Evolutionary conservation across 2,113 vertebrate species (phyloP).

Genomic region (Riparia riparia): DNA sequence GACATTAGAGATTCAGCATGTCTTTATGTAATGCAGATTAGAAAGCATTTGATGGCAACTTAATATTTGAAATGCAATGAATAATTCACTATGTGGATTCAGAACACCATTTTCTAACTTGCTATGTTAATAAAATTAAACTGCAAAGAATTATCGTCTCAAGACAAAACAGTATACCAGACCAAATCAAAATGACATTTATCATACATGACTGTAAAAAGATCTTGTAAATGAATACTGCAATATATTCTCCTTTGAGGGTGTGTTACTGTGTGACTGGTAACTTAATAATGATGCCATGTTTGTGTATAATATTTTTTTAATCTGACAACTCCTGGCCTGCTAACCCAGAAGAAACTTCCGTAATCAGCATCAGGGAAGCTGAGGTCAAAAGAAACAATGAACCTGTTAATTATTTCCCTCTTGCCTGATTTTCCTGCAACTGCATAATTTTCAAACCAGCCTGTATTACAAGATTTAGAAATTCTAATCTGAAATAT

Average conservation of each 20-base stretch:
- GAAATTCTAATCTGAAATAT: not conserved
- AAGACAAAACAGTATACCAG: conserved; percentile 44
- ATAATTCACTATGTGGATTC: conserved; percentile 68
- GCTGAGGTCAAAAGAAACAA: not conserved
- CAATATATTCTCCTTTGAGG: not conserved
- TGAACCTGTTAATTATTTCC: not conserved
- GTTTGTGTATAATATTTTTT: not conserved
- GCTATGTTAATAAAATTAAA: conserved; percentile 62
- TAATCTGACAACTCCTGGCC: not conserved
- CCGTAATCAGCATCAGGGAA: not conserved
- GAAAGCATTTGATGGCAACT: conserved; percentile 71
- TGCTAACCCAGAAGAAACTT: not conserved
- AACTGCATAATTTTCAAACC: not conserved
- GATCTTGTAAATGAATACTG: conserved; percentile 20
- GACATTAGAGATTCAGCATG: conserved; percentile 50
- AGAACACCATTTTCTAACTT: conserved; percentile 46
- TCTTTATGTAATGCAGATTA: conserved; percentile 62
- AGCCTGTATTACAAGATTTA: not conserved
- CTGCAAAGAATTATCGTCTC: conserved; percentile 26
- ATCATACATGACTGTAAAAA: conserved; percentile 26
- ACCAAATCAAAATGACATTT: conserved; percentile 52
- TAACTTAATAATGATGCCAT: not conserved
- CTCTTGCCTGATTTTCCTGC: not conserved
- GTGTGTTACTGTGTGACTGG: not conserved
- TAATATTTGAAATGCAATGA: conserved; percentile 70